Conservation (phyloP, 2,888 invertebrate species). For the Lobophora halterata region DNA sequence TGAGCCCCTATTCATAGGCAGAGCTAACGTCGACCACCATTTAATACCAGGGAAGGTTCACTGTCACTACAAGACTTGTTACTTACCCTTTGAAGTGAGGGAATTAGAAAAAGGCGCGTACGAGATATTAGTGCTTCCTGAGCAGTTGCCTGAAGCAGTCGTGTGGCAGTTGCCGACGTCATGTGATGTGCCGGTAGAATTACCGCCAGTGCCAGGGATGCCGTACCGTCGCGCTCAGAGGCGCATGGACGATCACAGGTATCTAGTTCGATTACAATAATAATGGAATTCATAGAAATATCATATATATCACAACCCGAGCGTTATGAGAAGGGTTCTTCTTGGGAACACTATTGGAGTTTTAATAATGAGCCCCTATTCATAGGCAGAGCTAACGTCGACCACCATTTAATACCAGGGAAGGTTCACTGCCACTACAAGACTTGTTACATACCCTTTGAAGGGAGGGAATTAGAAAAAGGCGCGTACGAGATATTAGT, state of each 20-base stretch:
- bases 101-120: conserved; percentile 11
- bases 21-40: conserved; percentile 12
- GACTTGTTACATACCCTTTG: conserved; percentile 84
- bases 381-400: conserved; percentile 84
- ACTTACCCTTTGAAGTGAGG: conserved; percentile 8
- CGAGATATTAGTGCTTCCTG: conserved; percentile 19
- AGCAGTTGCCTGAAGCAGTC: conserved; percentile 7
- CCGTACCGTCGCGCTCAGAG: too few relatives aligned
- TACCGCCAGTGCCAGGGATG: too few relatives aligned
- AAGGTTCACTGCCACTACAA: conserved; percentile 82
- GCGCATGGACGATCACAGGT: too few relatives aligned
- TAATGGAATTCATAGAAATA: too few relatives aligned
- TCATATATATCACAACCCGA: too few relatives aligned
- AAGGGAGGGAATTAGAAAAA: conserved; percentile 6
- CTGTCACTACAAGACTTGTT: conserved; percentile 20
- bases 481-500: conserved; percentile 32
- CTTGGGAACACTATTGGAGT: too few relatives aligned
- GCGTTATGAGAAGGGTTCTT: too few relatives aligned
- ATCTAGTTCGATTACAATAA: too few relatives aligned
- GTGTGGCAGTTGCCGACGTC: too few relatives aligned
- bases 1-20: conserved; percentile 20
- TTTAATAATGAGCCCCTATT: conserved; percentile 77
- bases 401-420: conserved; percentile 86
- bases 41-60: conserved; percentile 26
- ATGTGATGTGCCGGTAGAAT: too few relatives aligned